Conservation (phyloP, 2,113 vertebrate species). For the Mungos mungo region DNA sequence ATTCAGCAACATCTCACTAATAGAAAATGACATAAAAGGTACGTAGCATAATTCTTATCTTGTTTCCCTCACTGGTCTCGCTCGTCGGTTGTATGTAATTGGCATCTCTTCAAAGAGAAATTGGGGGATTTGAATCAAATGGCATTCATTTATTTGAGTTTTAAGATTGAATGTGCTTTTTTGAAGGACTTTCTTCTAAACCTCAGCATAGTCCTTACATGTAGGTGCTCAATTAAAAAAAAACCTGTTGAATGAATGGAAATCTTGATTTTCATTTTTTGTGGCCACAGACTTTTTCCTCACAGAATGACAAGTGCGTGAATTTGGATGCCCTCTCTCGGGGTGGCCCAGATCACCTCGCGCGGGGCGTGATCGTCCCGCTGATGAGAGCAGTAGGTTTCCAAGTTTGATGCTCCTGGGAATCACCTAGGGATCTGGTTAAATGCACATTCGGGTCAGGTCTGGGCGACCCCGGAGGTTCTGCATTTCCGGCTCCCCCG, state of each 20-base stretch:
- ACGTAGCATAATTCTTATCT: not conserved
- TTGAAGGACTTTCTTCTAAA: not conserved
- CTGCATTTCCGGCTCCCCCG: rapidly evolving
- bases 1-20: conserved; percentile 62
- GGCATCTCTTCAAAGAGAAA: conserved; percentile 23
- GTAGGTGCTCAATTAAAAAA: not conserved
- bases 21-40: conserved; percentile 64
- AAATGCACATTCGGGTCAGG: too few relatives aligned
- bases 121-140: not conserved
- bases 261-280: not conserved
- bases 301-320: rapidly evolving
- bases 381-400: not conserved
- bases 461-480: not conserved
- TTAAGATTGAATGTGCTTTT: not conserved
- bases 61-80: conserved; percentile 5
- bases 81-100: not conserved
- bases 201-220: not conserved
- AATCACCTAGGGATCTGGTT: not conserved
- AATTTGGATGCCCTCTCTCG: rapidly evolving
- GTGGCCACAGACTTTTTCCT: not conserved
- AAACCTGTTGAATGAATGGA: not conserved
- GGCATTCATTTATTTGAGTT: not conserved
- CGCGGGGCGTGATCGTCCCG: rapidly evolving
- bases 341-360: rapidly evolving
- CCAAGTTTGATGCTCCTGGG: rapidly evolving